Base-by-base conservation (phyloP, 2,113 vertebrate genomes). In the Passerina amoena region DNA sequence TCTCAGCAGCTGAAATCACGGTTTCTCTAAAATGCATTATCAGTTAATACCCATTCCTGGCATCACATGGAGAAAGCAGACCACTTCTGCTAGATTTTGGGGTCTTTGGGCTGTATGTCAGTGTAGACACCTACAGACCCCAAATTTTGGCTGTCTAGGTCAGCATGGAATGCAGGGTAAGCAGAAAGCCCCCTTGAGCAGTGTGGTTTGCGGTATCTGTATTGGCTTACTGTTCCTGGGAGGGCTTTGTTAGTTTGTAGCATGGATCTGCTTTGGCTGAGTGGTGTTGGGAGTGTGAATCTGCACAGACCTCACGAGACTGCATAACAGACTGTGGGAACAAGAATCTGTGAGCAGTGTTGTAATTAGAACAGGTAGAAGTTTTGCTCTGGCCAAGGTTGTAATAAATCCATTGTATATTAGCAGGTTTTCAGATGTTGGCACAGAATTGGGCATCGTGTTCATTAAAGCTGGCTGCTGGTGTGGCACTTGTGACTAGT, bases 71-170 rank as follows among this genome's bases (percentile, higher is more conserved):
- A 79, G 75, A 48, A 93, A 81, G 45, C 17, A 59, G 56, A 80
- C 48, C 3, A 0, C 37, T 64, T 2, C 38, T 64, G 12, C 21
- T 69, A 38, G 53, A 16, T 72, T 28, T 65, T 24, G 56, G 64
- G 11, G 24, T 75, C n/a, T 92, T 68, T 33, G 66, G 10, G 12
- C 65, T 48, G 19, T 53, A 7, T 0, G 0, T 56, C 1, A 0
- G 18, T 4, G 1, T 63, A 24, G 71, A 63, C 31, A 45, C 27
- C 12, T 35, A 54, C 31, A 54, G 12, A 45, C 28, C 61, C 56
- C 7, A 5, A 44, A 35, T 93, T 57, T n/a, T 54, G 59, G 28
- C 40, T 57, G 1, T 82, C 5, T 63, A n/a, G 66, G 82, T 90
- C 69, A 85, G 19, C 1, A 5, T 65, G 65, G 59, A 64, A 30